Evolutionary conservation across 2,888 invertebrate genomes (phyloP).

Genomic region (Eupeodes latifasciatus): DNA sequence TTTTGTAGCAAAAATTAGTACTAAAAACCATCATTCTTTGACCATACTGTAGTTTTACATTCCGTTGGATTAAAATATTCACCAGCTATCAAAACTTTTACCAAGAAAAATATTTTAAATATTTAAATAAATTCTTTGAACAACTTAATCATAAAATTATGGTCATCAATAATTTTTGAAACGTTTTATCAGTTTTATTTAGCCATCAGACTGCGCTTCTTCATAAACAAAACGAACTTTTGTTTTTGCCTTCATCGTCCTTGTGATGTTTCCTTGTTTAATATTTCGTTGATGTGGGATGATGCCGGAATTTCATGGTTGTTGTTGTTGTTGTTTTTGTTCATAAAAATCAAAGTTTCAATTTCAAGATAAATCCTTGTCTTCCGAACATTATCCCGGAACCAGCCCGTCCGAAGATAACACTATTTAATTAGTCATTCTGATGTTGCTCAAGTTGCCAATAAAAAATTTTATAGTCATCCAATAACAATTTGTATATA

Average conservation of each 20-base stretch:
- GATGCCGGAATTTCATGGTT: neutral
- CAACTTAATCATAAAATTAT: slow-evolving; percentile 67
- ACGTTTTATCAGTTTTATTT: slow-evolving; percentile 20
- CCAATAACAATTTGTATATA: slow-evolving; percentile 74
- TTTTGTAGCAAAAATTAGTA: too few species aligned
- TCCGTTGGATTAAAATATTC: too few species aligned
- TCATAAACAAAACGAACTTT: slow-evolving; percentile 8
- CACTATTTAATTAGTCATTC: slow-evolving; percentile 76
- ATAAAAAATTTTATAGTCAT: slow-evolving; percentile 75
- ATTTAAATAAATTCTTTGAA: slow-evolving; percentile 63
- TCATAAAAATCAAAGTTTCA: slow-evolving; percentile 73
- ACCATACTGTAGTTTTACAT: too few species aligned
- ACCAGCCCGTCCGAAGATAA: slow-evolving; percentile 57
- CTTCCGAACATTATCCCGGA: neutral
- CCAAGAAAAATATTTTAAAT: neutral
- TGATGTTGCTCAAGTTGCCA: slow-evolving; percentile 75
- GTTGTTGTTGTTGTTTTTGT: slow-evolving; percentile 15
- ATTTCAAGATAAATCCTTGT: slow-evolving; percentile 57
- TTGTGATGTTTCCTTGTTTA: neutral
- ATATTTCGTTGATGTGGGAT: neutral
- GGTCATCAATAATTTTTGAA: slow-evolving; percentile 53
- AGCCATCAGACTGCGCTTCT: neutral
- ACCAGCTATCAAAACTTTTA: too few species aligned
- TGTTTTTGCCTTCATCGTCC: neutral
- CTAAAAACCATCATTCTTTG: too few species aligned